phyloP scores from a whole-genome alignment of 2,888 invertebrate species.

The Hyposoter didymator region DNA sequence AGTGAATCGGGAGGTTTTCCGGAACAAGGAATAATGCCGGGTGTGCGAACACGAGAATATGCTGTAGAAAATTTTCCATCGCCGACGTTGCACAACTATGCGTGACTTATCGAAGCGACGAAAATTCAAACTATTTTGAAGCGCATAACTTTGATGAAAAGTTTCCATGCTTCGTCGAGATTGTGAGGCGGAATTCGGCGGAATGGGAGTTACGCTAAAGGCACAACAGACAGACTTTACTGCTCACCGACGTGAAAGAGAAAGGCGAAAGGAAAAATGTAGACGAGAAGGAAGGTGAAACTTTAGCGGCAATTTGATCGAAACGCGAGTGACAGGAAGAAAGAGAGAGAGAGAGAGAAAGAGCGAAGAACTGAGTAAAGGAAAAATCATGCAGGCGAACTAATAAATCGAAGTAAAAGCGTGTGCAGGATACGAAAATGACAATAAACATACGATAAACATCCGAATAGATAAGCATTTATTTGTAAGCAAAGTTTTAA shows the following conservation, averaged over 20 bases:
- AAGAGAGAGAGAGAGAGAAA: neutral
- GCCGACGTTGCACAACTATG: constrained; percentile 56
- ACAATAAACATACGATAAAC: neutral
- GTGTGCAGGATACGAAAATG: neutral
- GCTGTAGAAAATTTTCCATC: constrained; percentile 42
- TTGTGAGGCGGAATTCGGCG: constrained; percentile 44
- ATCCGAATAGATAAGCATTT: neutral
- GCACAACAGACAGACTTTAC: constrained; percentile 19
- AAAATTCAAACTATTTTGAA: constrained; percentile 64
- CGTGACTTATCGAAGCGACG: constrained; percentile 65
- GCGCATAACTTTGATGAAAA: constrained; percentile 64
- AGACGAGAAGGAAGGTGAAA: constrained; percentile 26
- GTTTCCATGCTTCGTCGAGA: constrained; percentile 53
- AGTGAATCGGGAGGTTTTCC: constrained; percentile 19
- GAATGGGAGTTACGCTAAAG: constrained; percentile 15
- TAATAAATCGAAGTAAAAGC: neutral
- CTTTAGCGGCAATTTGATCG: constrained; percentile 40
- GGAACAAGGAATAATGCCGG: constrained; percentile 34
- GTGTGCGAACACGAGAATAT: constrained; percentile 25
- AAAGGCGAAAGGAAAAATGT: constrained; percentile 7
- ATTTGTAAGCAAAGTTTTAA: neutral
- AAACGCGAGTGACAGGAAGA: constrained; percentile 3
- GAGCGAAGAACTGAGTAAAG: neutral
- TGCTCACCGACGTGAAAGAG: constrained; percentile 17
- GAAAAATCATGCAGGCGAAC: neutral